These are phyloP conservation scores for Vultur gryphus DNA, from an alignment of 2,797 vertebrate species.

Conservation along the genomic window DNA sequence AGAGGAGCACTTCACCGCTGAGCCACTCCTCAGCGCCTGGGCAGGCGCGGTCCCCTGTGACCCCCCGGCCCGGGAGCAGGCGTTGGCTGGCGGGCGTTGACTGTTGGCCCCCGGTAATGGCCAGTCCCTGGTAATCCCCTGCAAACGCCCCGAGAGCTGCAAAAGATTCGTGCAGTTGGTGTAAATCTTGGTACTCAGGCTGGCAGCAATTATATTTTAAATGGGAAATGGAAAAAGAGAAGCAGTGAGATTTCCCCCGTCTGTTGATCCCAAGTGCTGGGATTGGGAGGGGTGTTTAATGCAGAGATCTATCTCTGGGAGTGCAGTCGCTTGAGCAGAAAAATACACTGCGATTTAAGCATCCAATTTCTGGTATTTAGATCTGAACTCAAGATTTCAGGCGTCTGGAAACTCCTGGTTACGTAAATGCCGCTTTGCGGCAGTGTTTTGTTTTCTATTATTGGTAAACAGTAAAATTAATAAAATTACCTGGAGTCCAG, in stretches of 20 bases:
- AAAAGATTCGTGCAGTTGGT: rapidly evolving
- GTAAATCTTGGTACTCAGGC: too few relatives aligned
- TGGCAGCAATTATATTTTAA: background rate
- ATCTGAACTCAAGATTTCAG: background rate
- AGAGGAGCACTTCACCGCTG: rapidly evolving
- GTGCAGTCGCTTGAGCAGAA: rapidly evolving
- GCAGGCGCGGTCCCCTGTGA: background rate
- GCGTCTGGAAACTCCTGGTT: background rate
- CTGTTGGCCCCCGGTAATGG: background rate
- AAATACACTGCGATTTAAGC: rapidly evolving
- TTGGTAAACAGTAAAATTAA: background rate
- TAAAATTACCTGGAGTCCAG: too few relatives aligned
- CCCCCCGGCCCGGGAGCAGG: background rate
- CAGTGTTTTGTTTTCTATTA: background rate
- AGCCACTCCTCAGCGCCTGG: background rate
- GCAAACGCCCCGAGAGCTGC: background rate
- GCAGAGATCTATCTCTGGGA: rapidly evolving
- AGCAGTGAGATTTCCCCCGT: rapidly evolving
- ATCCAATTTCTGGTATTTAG: rapidly evolving
- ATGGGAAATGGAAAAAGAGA: background rate
- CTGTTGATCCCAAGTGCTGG: background rate
- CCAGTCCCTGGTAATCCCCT: too few relatives aligned
- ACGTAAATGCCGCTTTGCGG: rapidly evolving
- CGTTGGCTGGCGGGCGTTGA: too few relatives aligned
- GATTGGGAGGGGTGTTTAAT: rapidly evolving